A percentile compares a stretch with the other conserved stretches of the same genome.
phyloP scores from a whole-genome alignment of 2,113 vertebrate genomes.

The Neotoma lepida region DNA sequence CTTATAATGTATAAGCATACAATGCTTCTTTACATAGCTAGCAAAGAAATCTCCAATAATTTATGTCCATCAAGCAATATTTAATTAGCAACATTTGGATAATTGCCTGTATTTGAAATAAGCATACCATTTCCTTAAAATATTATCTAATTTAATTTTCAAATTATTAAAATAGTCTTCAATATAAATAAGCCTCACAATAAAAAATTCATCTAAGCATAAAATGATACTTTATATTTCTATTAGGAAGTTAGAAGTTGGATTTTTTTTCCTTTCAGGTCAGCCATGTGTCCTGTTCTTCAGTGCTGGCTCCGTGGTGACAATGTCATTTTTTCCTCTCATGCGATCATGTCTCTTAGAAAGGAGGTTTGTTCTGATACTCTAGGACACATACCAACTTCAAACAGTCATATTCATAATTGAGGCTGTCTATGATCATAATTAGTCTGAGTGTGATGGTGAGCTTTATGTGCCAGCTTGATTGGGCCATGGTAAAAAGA shows the following conservation, averaged over 20 bases:
- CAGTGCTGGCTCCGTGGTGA: neutral
- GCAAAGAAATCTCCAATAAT: neutral
- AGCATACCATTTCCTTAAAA: neutral
- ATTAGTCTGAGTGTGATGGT: neutral
- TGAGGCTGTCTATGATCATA: neutral
- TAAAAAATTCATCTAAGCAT: neutral
- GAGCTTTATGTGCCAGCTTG: neutral
- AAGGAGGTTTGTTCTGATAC: neutral
- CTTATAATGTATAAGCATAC: neutral
- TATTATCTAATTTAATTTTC: neutral
- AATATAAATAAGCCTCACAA: neutral
- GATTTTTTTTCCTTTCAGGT: neutral
- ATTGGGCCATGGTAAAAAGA: neutral
- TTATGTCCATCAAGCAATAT: conserved; percentile 1
- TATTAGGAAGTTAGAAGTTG: neutral
- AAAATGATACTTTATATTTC: conserved; percentile 23
- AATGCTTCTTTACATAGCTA: neutral
- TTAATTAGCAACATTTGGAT: neutral
- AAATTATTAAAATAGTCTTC: conserved; percentile 26
- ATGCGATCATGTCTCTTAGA: neutral
- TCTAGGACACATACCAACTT: neutral
- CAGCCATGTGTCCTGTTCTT: neutral
- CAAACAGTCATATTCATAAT: neutral
- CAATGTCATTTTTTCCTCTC: neutral
- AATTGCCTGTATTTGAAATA: neutral